These are phyloP conservation scores for Xenus cinereus DNA, from an alignment of 2,113 vertebrate genomes.

Conservation along the genomic window DNA sequence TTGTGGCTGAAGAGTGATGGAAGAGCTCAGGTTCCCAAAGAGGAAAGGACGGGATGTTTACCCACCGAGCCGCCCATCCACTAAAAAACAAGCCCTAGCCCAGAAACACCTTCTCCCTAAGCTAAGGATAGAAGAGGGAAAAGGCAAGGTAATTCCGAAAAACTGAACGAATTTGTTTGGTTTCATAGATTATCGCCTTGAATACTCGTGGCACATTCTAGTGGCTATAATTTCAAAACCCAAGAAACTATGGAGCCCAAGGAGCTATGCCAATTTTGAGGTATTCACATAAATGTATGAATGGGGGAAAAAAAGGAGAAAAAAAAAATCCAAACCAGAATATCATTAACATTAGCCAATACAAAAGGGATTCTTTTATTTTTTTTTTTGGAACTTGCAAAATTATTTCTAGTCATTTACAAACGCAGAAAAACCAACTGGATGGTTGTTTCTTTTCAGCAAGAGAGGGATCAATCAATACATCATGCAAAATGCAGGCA, in stretches of 20 bases:
- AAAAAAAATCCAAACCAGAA: background rate
- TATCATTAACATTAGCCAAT: background rate
- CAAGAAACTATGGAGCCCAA: background rate
- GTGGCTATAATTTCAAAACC: background rate
- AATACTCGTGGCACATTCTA: background rate
- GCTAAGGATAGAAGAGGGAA: background rate
- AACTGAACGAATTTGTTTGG: background rate
- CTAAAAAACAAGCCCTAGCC: background rate
- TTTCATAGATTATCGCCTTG: background rate
- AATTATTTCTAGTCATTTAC: background rate
- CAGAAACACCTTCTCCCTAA: background rate
- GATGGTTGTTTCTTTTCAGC: background rate
- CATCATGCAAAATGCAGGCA: background rate
- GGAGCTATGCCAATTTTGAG: background rate
- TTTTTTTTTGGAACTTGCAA: background rate
- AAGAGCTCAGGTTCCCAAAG: background rate
- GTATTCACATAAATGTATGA: background rate
- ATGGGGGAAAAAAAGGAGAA: too few relatives aligned
- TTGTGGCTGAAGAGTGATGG: conserved; percentile 37
- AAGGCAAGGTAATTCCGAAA: background rate
- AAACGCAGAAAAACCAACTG: background rate
- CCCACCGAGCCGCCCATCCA: background rate
- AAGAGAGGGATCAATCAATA: background rate
- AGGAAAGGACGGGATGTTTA: background rate
- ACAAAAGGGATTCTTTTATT: background rate